Base-by-base conservation (phyloP, 2,888 invertebrate species). In the Protonemura montana region DNA sequence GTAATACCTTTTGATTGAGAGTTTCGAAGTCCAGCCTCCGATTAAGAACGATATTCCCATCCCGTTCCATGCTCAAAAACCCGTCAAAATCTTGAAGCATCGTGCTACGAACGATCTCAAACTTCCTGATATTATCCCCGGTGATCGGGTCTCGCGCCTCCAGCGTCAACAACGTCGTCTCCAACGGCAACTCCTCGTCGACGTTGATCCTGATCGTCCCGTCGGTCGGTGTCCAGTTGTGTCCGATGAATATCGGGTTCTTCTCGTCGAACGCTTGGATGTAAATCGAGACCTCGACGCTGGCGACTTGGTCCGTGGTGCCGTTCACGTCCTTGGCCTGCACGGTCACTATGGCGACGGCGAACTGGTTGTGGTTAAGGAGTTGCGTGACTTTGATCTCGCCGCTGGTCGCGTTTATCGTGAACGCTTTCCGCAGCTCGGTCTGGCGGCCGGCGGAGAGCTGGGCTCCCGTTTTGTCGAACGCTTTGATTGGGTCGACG, bases 11-110 rank as follows among this genome's bases (percentile, higher is more conserved):
- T 29, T 88, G 77, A 0, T 92, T 92, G n/a, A 96, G 90, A 0
- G 93, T 92, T 91, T 97, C 97, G 89, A 96, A 97, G 91, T 97
- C 97, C 29, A 97, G 91, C 86, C 95, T 93, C 89, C 94, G 95
- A 80, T 94, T 95, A 0, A 97, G 91, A 2, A 95, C 94, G 0
- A 97, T 94, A 89, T 95, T 95, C 0, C 97, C 97, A n/a, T 89
- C 88, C 42, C 90, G 89, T 86, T 95, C 95, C 35, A 89, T 87
- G 87, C 92, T 92, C 76, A 91, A 89, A 85, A 90, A 90, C 41
- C 92, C 91, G 83, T 95, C 95, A 41, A 95, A 94, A 10, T 94
- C 92, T 90, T 93, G 93, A 80, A 94, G 91, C 21, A 93, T 91
- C 85, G 93, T 93, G 1, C 25, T 84, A 3, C 91, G 89, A 0